phyloP scores from a whole-genome alignment of 1,140 invertebrate species.

The Bombyx mandarina region DNA sequence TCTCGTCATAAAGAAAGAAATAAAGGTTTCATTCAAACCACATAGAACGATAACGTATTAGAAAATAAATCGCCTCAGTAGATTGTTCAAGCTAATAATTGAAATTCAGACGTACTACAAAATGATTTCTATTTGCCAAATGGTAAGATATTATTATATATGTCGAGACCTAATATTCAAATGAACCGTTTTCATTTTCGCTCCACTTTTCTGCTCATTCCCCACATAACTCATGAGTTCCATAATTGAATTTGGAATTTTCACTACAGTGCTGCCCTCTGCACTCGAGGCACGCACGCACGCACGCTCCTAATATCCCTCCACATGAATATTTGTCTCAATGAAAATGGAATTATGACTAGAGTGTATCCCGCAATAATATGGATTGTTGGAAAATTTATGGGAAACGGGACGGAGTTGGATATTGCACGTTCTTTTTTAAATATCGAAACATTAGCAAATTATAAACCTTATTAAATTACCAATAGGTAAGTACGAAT shows the following conservation, averaged over 20 bases:
- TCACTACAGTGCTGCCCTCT: constrained; percentile 40
- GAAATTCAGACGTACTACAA: too few relatives aligned
- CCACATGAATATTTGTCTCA: constrained; percentile 67
- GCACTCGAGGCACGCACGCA: constrained; percentile 28
- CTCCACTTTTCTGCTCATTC: constrained; percentile 3
- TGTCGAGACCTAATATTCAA: neutral
- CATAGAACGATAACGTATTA: too few relatives aligned
- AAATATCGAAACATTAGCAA: constrained; percentile 33
- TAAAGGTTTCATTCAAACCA: too few relatives aligned
- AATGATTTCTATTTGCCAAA: too few relatives aligned
- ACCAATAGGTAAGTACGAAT: neutral
- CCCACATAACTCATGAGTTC: constrained; percentile 4
- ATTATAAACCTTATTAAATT: constrained; percentile 31
- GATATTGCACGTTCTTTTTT: too few relatives aligned
- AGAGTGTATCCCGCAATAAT: constrained; percentile 30
- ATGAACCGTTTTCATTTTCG: constrained; percentile 3
- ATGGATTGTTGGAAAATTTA: constrained; percentile 45
- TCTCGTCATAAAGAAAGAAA: too few relatives aligned
- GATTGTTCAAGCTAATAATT: too few relatives aligned
- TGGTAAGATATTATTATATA: neutral
- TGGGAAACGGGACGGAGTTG: constrained; percentile 6
- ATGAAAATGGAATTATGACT: constrained; percentile 63
- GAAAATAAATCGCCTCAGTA: too few relatives aligned
- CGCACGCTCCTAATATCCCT: constrained; percentile 28
- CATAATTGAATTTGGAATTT: constrained; percentile 38